Percentiles rank a stretch among this genome's conserved stretches.
phyloP scores from a whole-genome alignment of 1,140 invertebrate species.

The Oppia nitens region DNA sequence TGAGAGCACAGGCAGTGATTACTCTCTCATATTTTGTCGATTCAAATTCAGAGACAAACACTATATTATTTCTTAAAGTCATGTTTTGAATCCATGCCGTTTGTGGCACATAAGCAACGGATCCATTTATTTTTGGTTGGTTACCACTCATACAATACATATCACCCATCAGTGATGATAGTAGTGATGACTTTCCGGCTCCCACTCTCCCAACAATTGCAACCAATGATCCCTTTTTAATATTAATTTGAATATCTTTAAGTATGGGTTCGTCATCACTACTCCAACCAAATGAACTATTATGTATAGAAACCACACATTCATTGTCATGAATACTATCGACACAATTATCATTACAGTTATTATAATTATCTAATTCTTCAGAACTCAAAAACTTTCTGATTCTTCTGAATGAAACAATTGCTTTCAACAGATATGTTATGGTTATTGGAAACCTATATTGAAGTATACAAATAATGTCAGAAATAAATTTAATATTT shows the following conservation, averaged over 20 bases:
- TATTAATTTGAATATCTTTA: slow-evolving; percentile 27
- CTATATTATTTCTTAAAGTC: slow-evolving; percentile 47
- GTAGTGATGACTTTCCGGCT: slow-evolving; percentile 39
- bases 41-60: slow-evolving; percentile 26
- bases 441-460: neutral
- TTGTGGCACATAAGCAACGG: slow-evolving; percentile 46
- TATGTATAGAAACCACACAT: slow-evolving; percentile 1
- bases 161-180: slow-evolving; percentile 41
- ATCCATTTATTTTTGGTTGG: slow-evolving; percentile 30
- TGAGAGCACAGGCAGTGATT: slow-evolving; percentile 35
- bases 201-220: slow-evolving; percentile 43
- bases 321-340: neutral
- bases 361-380: slow-evolving; percentile 24
- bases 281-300: slow-evolving; percentile 22
- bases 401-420: slow-evolving; percentile 29
- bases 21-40: slow-evolving; percentile 33
- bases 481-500: too few relatives aligned
- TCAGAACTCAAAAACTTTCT: slow-evolving; percentile 27
- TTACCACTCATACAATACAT: slow-evolving; percentile 34
- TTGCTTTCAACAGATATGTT: slow-evolving; percentile 31
- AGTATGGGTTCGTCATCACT: slow-evolving; percentile 25
- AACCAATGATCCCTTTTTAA: slow-evolving; percentile 28
- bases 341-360: neutral
- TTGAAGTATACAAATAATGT: too few relatives aligned
- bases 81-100: slow-evolving; percentile 46